Evolutionary conservation across 2,113 vertebrate genomes (phyloP), one percentile per base, ranked within the genome.

Genomic region (Lynx canadensis): DNA sequence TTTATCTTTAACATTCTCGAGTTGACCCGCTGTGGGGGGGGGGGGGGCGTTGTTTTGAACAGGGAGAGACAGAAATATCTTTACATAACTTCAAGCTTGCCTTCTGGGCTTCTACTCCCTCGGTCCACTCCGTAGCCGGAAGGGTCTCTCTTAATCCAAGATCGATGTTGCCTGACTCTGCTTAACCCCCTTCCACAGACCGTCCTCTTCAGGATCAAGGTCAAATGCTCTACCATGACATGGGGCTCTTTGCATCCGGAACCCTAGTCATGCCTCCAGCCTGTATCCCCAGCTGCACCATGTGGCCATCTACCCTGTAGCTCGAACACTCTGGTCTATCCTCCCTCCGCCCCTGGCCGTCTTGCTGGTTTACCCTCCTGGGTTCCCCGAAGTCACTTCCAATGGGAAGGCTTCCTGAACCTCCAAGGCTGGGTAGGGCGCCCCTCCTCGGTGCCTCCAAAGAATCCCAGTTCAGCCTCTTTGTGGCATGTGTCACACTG

Each of bases 1-100:
- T 88, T 80, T 93, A 91, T 85, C 90, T 95, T 52, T 57, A 71
- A 57, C 71, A 65, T 80, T 79, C 18, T 65, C 71, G 68, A 86
- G 74, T 71, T 97, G 85, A 81, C n/a, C 71, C 78, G 71, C 8
- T 50, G n/a, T n/a, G n/a, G 27, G 6, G 0, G 11, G 63, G 50
- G 6, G 0, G 11, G 55, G 68, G 14, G 4, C 2, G 2, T 86
- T 82, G 79, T 82, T 96, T 94, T 82, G 79, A 81, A 93, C 38
- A 45, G 36, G 86, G 86, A 41, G 65, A 29, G 57, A 33, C 41
- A 79, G 87, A 94, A 73, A 27, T 55, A 63, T 65, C 82, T 95
- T 94, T 52, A 31, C 5, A 2, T 69, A 66, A 76, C 76, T 84
- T 89, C 21, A 1, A 55, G 33, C 45, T 84, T 91, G 65, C n/a